Evolutionary conservation across 1,140 invertebrate genomes (phyloP).

Genomic region (Wasmannia auropunctata): DNA sequence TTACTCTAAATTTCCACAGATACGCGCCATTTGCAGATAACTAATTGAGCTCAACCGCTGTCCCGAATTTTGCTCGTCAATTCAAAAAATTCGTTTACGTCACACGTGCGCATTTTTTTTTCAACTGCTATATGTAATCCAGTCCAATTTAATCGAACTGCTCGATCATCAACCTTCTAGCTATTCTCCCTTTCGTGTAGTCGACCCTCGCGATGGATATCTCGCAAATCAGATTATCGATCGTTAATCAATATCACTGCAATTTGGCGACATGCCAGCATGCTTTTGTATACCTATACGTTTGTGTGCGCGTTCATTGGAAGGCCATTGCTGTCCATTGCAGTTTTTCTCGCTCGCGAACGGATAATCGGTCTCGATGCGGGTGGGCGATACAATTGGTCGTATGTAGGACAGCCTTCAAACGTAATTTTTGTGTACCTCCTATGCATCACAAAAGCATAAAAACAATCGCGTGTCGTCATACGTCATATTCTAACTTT

Average conservation of each 20-base stretch:
- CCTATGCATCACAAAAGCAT: background rate
- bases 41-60: background rate
- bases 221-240: slow-evolving; percentile 78
- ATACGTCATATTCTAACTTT: background rate
- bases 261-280: slow-evolving; percentile 71
- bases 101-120: slow-evolving; percentile 20
- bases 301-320: background rate
- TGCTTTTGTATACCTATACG: background rate
- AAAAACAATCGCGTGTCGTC: background rate
- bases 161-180: slow-evolving; percentile 27
- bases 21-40: background rate
- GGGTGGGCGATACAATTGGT: slow-evolving; percentile 29
- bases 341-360: slow-evolving; percentile 27
- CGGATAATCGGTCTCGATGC: slow-evolving; percentile 32
- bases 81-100: slow-evolving; percentile 1
- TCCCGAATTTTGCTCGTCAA: background rate
- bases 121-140: slow-evolving; percentile 15
- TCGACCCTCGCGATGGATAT: slow-evolving; percentile 52
- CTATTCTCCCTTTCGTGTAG: background rate
- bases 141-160: slow-evolving; percentile 43
- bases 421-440: background rate
- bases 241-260: slow-evolving; percentile 79
- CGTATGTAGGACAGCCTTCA: background rate
- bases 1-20: background rate
- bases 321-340: background rate